A percentile compares a stretch with the other conserved stretches of the same genome.
Evolutionary conservation across 2,888 invertebrate species (phyloP).

Genomic region (Lacanobia oleracea): DNA sequence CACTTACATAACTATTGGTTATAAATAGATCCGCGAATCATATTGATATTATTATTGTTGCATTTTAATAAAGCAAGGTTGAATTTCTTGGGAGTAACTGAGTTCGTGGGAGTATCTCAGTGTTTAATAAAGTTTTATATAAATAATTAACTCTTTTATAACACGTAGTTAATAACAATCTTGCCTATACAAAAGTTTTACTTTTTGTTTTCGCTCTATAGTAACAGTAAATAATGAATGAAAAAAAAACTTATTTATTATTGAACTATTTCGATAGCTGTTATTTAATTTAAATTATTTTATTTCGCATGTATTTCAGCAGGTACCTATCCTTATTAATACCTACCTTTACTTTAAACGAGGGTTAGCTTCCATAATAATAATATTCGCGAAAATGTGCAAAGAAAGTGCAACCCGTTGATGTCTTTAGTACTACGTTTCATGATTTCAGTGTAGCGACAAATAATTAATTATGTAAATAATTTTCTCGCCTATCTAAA

Average conservation of each 20-base stretch:
- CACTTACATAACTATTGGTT: conserved; percentile 78
- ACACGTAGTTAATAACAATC: too few species aligned
- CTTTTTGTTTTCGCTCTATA: too few species aligned
- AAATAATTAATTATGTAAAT: background rate
- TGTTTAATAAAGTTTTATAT: too few species aligned
- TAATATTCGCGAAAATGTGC: background rate
- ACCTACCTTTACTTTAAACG: background rate
- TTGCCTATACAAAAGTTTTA: too few species aligned
- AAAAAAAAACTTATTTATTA: too few species aligned
- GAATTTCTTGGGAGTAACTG: too few species aligned
- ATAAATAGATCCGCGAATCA: conserved; percentile 63
- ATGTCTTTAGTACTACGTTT: conserved; percentile 68
- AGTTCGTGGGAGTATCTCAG: too few species aligned
- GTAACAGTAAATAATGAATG: too few species aligned
- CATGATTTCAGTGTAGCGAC: background rate
- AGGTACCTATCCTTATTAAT: background rate
- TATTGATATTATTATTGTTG: background rate
- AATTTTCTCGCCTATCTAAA: conserved; percentile 1
- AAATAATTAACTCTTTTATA: too few species aligned
- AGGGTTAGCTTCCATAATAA: background rate
- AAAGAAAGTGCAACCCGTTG: conserved; percentile 58
- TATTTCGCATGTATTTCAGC: background rate
- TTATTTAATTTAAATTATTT: background rate
- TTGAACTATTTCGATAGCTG: background rate
- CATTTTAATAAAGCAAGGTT: too few species aligned